A percentile compares a stretch with the other conserved stretches of the same genome.
Conservation (phyloP, 1,140 invertebrate genomes). For the Dreissena rostriformis region DNA sequence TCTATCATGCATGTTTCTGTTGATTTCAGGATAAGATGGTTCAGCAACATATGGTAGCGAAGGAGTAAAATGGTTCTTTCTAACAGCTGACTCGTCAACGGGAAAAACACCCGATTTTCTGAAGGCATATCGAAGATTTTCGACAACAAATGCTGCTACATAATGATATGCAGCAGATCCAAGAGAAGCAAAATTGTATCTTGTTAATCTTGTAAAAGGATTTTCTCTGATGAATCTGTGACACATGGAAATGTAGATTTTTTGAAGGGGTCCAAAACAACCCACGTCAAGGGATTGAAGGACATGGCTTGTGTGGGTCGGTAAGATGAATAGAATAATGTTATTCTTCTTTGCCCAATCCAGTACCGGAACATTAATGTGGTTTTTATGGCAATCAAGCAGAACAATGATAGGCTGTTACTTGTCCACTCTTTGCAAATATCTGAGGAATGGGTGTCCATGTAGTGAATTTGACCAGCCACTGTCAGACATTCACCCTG, state of each 20-base stretch:
- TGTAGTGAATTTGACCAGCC: too few relatives aligned
- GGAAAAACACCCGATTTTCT: constrained; percentile 38
- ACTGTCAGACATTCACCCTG: too few relatives aligned
- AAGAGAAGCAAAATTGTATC: constrained; percentile 27
- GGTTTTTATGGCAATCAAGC: constrained; percentile 36
- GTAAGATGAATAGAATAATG: constrained; percentile 43
- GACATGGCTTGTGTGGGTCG: constrained; percentile 38
- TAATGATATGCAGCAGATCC: constrained; percentile 12
- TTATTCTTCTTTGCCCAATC: constrained; percentile 36
- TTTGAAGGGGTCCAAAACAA: constrained; percentile 26
- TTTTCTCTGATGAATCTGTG: constrained; percentile 38
- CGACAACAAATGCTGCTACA: constrained; percentile 1
- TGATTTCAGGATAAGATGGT: not conserved
- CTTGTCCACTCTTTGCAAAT: constrained; percentile 31
- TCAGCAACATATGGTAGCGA: constrained; percentile 12
- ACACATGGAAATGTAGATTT: constrained; percentile 35
- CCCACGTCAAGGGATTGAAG: constrained; percentile 41
- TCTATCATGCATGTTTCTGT: too few relatives aligned
- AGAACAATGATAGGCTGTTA: constrained; percentile 24
- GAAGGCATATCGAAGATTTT: constrained; percentile 21
- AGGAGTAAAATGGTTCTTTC: constrained; percentile 10
- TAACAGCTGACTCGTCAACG: constrained; percentile 9
- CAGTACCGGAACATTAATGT: constrained; percentile 29
- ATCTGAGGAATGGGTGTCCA: constrained; percentile 26
- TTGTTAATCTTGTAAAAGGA: constrained; percentile 31